Percentiles rank a stretch among this genome's conserved stretches.
These are phyloP conservation scores for Tiliacea aurago DNA, from an alignment of 2,888 invertebrate species.

Conservation along the genomic window DNA sequence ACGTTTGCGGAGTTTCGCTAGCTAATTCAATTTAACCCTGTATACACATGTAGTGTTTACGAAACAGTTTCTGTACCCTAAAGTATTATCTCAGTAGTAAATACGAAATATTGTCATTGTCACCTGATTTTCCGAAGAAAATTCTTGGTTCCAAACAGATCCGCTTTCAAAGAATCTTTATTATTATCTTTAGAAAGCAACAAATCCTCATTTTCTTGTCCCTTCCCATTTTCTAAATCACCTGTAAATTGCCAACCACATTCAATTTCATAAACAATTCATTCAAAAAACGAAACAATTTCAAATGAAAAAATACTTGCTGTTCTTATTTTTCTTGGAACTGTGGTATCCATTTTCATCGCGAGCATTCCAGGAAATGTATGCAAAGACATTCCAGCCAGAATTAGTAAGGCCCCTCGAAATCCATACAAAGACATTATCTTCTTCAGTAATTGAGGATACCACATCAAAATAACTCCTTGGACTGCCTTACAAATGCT, in stretches of 20 bases:
- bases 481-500: constrained; percentile 91
- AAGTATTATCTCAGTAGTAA: too few species aligned
- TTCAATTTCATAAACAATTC: constrained; percentile 47
- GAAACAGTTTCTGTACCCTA: too few species aligned
- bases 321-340: constrained; percentile 71
- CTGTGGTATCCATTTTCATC: constrained; percentile 83
- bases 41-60: too few species aligned
- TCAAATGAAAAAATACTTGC: constrained; percentile 82
- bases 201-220: constrained; percentile 74
- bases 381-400: constrained; percentile 91
- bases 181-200: constrained; percentile 63
- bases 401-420: constrained; percentile 91
- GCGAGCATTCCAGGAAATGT: constrained; percentile 90
- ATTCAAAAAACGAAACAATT: constrained; percentile 23
- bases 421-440: constrained; percentile 90
- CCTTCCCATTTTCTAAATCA: constrained; percentile 68
- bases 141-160: neutral
- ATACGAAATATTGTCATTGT: too few species aligned
- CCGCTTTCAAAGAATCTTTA: constrained; percentile 9
- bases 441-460: constrained; percentile 89
- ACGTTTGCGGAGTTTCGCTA: too few species aligned
- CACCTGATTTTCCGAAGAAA: constrained; percentile 52
- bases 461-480: constrained; percentile 90
- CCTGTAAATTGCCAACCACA: constrained; percentile 69
- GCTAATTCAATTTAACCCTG: too few species aligned